Evolutionary conservation across 92 coral and sea anemone genomes (phyloP), one percentile per base, ranked within the genome.

Genomic region (Epizoanthus ramosus): DNA sequence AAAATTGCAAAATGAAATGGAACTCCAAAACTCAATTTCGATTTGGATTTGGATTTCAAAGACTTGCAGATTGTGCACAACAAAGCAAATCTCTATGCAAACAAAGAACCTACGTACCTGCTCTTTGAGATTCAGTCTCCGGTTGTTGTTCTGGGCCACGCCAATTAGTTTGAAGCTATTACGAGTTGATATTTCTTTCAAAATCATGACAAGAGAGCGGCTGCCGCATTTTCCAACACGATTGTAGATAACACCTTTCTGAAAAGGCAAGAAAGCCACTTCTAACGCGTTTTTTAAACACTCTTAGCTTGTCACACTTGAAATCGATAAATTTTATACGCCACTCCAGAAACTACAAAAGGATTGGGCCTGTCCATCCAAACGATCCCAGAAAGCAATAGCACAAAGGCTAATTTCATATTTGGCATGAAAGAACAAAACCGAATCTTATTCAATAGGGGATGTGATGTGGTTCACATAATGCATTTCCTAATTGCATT

Each of bases 211-310:
- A 43, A 92, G 25, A 0, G 94, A 83, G 15, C 99, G 94, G 63
- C 99, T 96, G 18, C 99, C 99, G 79, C 99, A 96, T 65, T 96
- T 96, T 5, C 94, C 98, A 22, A 96, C 99, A 43, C 99, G 94
- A 73, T 96, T 96, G 90, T 96, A 96, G 68, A 96, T 83, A 25
- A 96, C 72, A 50, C 94, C 84, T 67, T 79, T 89, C 95, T 93
- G 81, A 22, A 28, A 21, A 5, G 43, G 43, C 3, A 37, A 37
- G 6, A 37, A 37, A 28, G 0, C 31, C 31, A 28, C 31, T 28
- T 28, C 31, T 28, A 28, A 28, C 31, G 2, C 31, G 0, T 28
- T 28, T 28, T 28, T n/a, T n/a, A n/a, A 28, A 28, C 31, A 28
- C 31, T 28, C 2, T 28, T 0, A 28, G 31, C 31, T 0, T 28